Evolutionary conservation across 2,113 vertebrate genomes (phyloP), one percentile per base, ranked within the genome.

Genomic region (Indicator maculatus): DNA sequence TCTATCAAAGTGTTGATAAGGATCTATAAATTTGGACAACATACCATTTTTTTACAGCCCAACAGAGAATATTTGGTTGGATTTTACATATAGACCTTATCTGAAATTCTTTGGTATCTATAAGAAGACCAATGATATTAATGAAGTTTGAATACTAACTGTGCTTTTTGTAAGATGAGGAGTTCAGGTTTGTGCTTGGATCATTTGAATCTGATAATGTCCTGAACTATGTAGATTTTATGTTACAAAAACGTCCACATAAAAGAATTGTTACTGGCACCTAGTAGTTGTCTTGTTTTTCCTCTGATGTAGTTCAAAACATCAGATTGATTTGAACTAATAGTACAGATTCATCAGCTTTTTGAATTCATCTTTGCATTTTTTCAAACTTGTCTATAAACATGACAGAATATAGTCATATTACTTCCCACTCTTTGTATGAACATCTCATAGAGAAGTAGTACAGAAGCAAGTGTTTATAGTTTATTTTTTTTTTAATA

Each of bases 401-500:
- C 60, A 58, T 83, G 87, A 70, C 39, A 53, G 58, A 91, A 23
- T 86, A 93, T 89, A 94, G 83, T 97, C 26, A 24, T 93, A 78
- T 96, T 95, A 75, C 74, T 96, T 93, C 44, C 72, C 28, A 16
- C 23, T 71, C 61, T 63, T 30, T 88, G 89, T 60, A 39, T 75
- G 55, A 31, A 60, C 39, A 36, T 94, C 44, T 92, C 8, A 55
- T 92, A 85, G 38, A 50, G 74, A 89, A 85, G 21, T 28, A 70
- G n/a, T 11, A 50, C 28, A 70, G 19, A 93, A 85, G 89, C 36
- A 92, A 83, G 91, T 50, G 67, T 86, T 94, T 96, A 66, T 86
- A 69, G 47, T 84, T 95, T 93, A 72, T 91, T 96, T 95, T 96
- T 45, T 91, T 86, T 95, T 92, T 83, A 90, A 78, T 76, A 85